Base-by-base conservation (phyloP, 2,797 vertebrate species). In the Setipinna tenuifilis region DNA sequence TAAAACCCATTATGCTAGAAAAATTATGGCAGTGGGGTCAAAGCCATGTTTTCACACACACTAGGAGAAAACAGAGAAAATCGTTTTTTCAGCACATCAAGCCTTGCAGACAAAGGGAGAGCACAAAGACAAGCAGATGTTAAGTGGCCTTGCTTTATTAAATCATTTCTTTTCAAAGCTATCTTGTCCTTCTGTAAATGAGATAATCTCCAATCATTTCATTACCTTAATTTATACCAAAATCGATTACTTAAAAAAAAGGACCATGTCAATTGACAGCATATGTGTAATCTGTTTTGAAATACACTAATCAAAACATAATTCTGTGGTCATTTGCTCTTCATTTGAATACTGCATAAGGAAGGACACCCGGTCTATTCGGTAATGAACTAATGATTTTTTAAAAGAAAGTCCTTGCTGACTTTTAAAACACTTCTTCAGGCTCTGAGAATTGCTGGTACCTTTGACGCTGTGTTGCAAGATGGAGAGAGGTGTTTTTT, bases 111-210 rank as follows among this genome's bases (percentile, higher is more conserved):
- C 25, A 35, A 25, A 35, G 62, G 23, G 23, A 65, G 35, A 41
- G 61, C 23, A 1, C 25, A 65, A 28, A 68, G 11, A 25, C 14
- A 0, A 28, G 11, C 3, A 28, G 62, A 23, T 3, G 62, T 71
- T 25, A 71, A 14, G 11, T 71, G 65, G 31, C 65, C 25, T 71
- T 65, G 62, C 62, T 28, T 65, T 71, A 71, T 71, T 71, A 31
- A 71, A 71, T 71, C 25, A 71, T 71, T 71, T 35, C 2, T 71
- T 71, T 71, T 71, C 25, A 71, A 31, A 71, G 65, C 65, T 31
- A 35, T 28, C 65, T 12, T 71, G 65, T 71, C 25, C 3, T 71
- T 25, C 65, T 16, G 14, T 16, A 71, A 71, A 71, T 71, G 65
- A 71, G 65, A 71, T 71, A 12, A 31, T 35, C 65, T 71, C 28